Percentiles rank a stretch among this genome's conserved stretches.
Evolutionary conservation across 2,888 invertebrate species (phyloP).

Genomic region (Tachina grossa): DNA sequence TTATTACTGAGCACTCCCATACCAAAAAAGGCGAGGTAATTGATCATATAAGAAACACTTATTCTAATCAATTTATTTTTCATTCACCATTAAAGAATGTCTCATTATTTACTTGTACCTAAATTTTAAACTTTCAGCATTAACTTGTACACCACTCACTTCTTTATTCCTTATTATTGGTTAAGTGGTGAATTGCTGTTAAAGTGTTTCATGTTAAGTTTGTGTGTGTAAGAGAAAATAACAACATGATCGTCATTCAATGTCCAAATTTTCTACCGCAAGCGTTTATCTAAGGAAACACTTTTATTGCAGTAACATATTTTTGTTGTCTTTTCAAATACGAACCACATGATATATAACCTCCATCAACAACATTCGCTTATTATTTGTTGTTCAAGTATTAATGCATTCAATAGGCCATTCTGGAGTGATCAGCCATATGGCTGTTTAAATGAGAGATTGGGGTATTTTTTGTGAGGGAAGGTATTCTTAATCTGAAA

Average conservation of each 20-base stretch:
- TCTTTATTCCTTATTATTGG: conserved; percentile 1
- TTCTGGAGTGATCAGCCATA: conserved; percentile 29
- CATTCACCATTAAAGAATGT: not conserved
- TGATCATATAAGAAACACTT: no score
- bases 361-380: conserved; percentile 82
- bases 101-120: conserved; percentile 10
- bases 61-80: no score
- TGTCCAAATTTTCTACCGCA: conserved; percentile 64
- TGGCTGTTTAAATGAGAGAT: conserved; percentile 15
- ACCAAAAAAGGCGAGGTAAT: no score
- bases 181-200: not conserved
- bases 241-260: conserved; percentile 71
- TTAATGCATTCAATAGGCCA: conserved; percentile 31
- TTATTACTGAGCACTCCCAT: no score
- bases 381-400: conserved; percentile 73
- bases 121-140: conserved; percentile 54
- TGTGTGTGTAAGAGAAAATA: conserved; percentile 44
- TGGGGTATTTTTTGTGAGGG: not conserved
- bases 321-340: conserved; percentile 26
- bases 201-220: not conserved
- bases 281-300: conserved; percentile 42
- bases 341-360: conserved; percentile 78
- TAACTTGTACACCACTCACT: conserved; percentile 51
- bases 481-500: conserved; percentile 1
- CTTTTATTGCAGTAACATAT: conserved; percentile 16